Evolutionary conservation across 1,140 invertebrate species (phyloP).

Genomic region (Ectropis grisescens): DNA sequence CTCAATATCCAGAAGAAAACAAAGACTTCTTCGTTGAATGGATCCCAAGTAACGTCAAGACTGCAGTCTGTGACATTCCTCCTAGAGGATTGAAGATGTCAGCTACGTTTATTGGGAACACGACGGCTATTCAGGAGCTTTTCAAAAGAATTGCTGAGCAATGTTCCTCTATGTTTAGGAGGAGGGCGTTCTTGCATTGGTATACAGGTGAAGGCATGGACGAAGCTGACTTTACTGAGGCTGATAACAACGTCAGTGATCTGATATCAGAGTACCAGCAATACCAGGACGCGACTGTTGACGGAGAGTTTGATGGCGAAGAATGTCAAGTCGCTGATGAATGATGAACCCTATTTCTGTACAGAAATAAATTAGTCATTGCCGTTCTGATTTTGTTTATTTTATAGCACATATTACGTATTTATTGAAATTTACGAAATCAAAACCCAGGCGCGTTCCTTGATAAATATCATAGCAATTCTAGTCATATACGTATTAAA

Average conservation of each 20-base stretch:
- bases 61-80: constrained; percentile 76
- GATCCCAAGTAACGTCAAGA: constrained; percentile 80
- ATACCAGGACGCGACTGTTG: constrained; percentile 84
- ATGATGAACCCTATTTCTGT: no score
- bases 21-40: constrained; percentile 83
- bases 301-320: constrained; percentile 72
- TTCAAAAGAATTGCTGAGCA: constrained; percentile 77
- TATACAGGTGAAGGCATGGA: constrained; percentile 90
- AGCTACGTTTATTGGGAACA: constrained; percentile 79
- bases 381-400: no score
- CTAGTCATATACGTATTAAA: no score
- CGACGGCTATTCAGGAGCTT: constrained; percentile 79
- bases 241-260: constrained; percentile 80
- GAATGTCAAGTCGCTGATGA: constrained; percentile 19
- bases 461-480: no score
- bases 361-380: no score
- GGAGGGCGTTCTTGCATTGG: constrained; percentile 78
- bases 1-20: constrained; percentile 81
- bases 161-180: constrained; percentile 67
- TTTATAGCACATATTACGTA: no score
- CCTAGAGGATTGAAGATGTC: constrained; percentile 79
- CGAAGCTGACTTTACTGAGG: constrained; percentile 80
- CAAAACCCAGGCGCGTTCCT: no score
- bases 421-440: no score
- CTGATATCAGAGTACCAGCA: constrained; percentile 91